These are phyloP conservation scores for Himalopsyche tibetana DNA, from an alignment of 2,888 invertebrate genomes.

Conservation along the genomic window DNA sequence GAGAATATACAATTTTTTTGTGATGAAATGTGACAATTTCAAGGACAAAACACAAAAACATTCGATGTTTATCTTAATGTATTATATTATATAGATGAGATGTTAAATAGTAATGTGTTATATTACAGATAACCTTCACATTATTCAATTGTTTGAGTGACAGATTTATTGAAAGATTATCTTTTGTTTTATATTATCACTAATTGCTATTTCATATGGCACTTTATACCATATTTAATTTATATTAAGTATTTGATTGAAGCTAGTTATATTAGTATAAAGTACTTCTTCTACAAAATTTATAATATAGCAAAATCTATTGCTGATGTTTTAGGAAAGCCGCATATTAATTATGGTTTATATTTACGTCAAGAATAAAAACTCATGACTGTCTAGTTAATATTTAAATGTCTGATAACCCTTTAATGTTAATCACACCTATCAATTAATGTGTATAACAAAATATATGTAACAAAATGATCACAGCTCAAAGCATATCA, in stretches of 20 bases:
- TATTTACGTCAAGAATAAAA: constrained; percentile 2
- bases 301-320: constrained; percentile 19
- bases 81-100: too few species aligned
- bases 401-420: constrained; percentile 38
- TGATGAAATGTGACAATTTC: too few species aligned
- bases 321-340: constrained; percentile 16
- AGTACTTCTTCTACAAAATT: constrained; percentile 37
- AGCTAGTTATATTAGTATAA: constrained; percentile 1
- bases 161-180: too few species aligned
- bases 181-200: too few species aligned
- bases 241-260: constrained; percentile 7
- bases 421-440: background rate
- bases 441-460: constrained; percentile 10
- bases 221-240: too few species aligned
- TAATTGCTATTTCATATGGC: too few species aligned
- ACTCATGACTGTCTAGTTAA: constrained; percentile 35
- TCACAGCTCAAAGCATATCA: constrained; percentile 29
- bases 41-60: too few species aligned
- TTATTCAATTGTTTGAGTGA: too few species aligned
- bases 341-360: constrained; percentile 35
- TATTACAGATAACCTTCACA: too few species aligned
- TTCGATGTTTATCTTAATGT: too few species aligned
- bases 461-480: background rate
- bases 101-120: too few species aligned
- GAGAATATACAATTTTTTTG: too few species aligned